A percentile compares a stretch with the other conserved stretches of the same genome.
These are phyloP conservation scores for Patella caerulea DNA, from an alignment of 2,888 invertebrate genomes.

Conservation along the genomic window DNA sequence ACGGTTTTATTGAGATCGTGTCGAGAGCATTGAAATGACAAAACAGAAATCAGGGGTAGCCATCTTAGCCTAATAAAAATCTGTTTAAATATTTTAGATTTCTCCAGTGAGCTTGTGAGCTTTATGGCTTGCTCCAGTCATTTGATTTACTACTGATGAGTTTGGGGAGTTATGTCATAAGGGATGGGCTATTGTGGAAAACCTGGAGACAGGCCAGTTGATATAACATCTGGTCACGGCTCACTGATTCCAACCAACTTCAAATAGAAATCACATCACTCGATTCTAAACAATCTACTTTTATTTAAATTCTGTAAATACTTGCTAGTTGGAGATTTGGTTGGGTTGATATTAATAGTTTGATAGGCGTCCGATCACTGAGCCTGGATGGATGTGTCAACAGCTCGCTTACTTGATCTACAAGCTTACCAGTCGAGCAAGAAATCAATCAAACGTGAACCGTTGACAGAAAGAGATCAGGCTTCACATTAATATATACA, in stretches of 20 bases:
- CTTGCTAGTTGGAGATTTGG: neutral
- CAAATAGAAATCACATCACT: slow-evolving; percentile 7
- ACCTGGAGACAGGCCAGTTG: no score
- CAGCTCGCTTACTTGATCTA: neutral
- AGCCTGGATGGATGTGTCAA: neutral
- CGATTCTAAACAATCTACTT: neutral
- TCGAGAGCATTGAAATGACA: neutral
- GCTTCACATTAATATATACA: neutral
- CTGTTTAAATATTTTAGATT: no score
- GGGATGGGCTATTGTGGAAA: no score
- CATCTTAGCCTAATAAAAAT: no score
- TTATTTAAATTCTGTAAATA: slow-evolving; percentile 1
- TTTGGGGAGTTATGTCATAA: no score
- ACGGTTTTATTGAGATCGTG: neutral
- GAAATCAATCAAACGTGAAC: slow-evolving; percentile 48
- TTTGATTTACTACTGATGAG: no score
- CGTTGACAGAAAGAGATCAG: slow-evolving; percentile 38
- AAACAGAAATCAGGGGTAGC: no score
- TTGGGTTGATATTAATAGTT: slow-evolving; percentile 1
- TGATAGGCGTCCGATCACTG: neutral
- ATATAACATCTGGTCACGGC: neutral
- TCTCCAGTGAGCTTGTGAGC: no score
- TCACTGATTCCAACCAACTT: neutral
- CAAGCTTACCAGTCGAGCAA: slow-evolving; percentile 27
- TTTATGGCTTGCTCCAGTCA: no score